These are phyloP conservation scores for Notiomystis cincta DNA, from an alignment of 2,113 vertebrate genomes.

Conservation along the genomic window DNA sequence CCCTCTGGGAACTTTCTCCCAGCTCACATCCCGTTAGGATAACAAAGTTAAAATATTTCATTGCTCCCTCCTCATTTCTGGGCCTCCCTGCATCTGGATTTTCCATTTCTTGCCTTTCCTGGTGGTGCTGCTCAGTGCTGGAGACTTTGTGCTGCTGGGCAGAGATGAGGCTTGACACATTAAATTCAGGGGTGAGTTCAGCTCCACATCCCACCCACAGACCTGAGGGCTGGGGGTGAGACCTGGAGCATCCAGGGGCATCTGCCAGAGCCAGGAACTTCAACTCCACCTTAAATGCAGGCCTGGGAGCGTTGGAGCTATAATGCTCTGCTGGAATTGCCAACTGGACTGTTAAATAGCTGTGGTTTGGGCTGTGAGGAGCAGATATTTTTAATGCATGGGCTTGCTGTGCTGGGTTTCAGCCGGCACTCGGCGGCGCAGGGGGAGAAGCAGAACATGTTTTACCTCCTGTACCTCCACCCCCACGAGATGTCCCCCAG, in stretches of 20 bases:
- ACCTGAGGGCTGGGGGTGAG: not conserved
- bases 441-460: not conserved
- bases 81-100: not conserved
- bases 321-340: conserved; percentile 5
- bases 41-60: not conserved
- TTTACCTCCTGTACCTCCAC: not conserved
- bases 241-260: not conserved
- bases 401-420: not conserved
- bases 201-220: not conserved
- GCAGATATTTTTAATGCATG: not conserved
- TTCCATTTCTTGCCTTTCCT: not conserved
- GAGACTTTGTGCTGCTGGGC: not conserved
- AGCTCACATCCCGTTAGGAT: rapidly evolving
- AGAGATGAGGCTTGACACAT: not conserved
- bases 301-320: not conserved
- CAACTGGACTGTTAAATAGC: conserved; percentile 51
- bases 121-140: not conserved
- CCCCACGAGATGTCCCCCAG: rapidly evolving
- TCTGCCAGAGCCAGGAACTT: not conserved
- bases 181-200: not conserved
- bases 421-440: not conserved
- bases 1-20: not conserved
- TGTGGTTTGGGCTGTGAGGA: conserved; percentile 12
- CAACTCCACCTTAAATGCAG: not conserved
- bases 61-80: not conserved